Percentiles rank a stretch among this genome's conserved stretches.
These are phyloP conservation scores for Zelleria hepariella DNA, from an alignment of 2,888 invertebrate genomes.

Conservation along the genomic window DNA sequence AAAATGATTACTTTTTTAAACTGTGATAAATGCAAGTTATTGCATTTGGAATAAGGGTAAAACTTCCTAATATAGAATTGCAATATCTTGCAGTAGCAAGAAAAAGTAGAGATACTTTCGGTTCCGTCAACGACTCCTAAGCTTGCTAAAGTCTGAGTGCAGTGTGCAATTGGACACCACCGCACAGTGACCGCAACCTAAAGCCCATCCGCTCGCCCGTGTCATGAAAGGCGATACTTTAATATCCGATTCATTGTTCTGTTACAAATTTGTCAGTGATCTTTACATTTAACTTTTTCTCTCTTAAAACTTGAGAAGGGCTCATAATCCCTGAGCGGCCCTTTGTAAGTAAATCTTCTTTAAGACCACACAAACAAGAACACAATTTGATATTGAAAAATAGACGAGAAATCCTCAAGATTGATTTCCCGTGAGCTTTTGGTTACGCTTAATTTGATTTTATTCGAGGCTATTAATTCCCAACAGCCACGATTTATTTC, in stretches of 20 bases:
- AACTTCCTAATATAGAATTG: no score
- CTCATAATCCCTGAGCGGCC: conserved; percentile 58
- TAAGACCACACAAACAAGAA: conserved; percentile 58
- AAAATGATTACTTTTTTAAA: no score
- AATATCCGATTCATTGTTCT: conserved; percentile 72
- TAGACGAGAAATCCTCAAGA: background rate
- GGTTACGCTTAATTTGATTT: background rate
- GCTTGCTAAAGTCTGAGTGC: no score
- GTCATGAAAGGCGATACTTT: conserved; percentile 68
- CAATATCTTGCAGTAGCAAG: no score
- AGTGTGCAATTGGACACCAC: background rate
- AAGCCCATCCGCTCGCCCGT: conserved; percentile 59
- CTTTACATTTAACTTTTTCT: conserved; percentile 68
- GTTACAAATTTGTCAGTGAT: conserved; percentile 73
- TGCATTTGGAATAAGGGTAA: no score
- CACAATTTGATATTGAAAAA: background rate
- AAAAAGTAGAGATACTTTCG: no score
- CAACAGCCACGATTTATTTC: background rate
- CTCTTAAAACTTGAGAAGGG: conserved; percentile 63
- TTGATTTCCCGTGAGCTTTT: background rate
- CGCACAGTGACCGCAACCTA: conserved; percentile 27
- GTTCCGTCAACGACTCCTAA: no score
- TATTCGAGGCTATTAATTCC: background rate
- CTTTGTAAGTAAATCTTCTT: conserved; percentile 57
- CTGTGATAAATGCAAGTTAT: no score